Evolutionary conservation across 37 sponge, comb jelly and placozoan genomes (phyloP).

Genomic region (Cladorhizidae sp.): DNA sequence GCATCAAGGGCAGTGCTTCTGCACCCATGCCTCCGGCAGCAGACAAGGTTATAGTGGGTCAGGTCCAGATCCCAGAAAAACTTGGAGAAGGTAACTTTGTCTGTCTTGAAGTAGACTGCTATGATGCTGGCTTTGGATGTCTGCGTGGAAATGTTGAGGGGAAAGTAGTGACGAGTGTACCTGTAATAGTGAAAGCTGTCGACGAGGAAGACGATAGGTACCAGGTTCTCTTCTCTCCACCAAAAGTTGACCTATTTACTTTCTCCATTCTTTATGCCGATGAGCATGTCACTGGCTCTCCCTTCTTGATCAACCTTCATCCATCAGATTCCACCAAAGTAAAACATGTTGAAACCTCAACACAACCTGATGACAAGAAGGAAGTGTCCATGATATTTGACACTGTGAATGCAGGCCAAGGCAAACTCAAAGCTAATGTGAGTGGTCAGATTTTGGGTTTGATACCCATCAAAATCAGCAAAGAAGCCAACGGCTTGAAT

Average conservation of each 20-base stretch:
- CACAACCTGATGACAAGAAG: neutral
- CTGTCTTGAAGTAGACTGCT: conserved; percentile 30
- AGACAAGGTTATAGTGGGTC: conserved; percentile 24
- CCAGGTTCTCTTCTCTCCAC: conserved; percentile 13
- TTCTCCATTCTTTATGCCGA: conserved; percentile 18
- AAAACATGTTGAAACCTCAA: neutral
- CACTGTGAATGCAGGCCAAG: conserved; percentile 40
- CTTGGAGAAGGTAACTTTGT: conserved; percentile 11
- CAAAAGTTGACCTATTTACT: conserved; percentile 18
- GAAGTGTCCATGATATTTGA: conserved; percentile 27
- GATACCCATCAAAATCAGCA: conserved; percentile 17
- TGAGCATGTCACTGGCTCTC: conserved; percentile 55
- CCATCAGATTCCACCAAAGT: conserved; percentile 20
- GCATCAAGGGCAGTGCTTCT: conserved; percentile 23
- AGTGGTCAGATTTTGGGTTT: conserved; percentile 39
- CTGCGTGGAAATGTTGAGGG: conserved; percentile 16
- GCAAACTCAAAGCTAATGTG: conserved; percentile 33
- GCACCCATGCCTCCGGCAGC: conserved; percentile 31
- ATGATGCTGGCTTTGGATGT: conserved; percentile 34
- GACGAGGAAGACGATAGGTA: neutral
- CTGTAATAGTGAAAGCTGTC: neutral
- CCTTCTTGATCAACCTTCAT: conserved; percentile 47
- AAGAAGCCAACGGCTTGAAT: neutral
- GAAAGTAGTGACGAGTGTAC: neutral
- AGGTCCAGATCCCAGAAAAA: conserved; percentile 19